Conservation (phyloP, 1,140 invertebrate genomes). For the Drosophila kurseongensis region DNA sequence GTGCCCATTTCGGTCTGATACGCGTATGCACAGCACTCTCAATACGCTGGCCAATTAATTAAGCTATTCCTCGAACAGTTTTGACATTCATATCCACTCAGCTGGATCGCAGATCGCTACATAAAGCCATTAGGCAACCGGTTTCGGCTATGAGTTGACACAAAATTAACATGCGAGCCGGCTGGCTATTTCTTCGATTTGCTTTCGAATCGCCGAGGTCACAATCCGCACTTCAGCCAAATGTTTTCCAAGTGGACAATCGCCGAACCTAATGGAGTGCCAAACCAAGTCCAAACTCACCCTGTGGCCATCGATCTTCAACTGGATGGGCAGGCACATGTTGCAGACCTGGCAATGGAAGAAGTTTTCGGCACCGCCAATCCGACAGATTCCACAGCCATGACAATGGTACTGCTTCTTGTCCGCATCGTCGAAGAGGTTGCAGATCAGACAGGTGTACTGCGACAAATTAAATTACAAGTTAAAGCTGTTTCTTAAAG, state of each 20-base stretch:
- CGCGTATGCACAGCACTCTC: conserved; percentile 15
- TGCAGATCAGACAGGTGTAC: conserved; percentile 94
- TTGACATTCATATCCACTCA: conserved; percentile 35
- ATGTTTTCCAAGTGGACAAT: conserved; percentile 5
- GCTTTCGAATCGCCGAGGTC: conserved; percentile 43
- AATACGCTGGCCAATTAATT: conserved; percentile 30
- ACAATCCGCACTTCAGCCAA: background rate
- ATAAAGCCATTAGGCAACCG: conserved; percentile 58
- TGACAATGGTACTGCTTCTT: conserved; percentile 95
- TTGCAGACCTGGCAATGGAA: conserved; percentile 95
- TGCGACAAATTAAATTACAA: conserved; percentile 79
- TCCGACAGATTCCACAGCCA: conserved; percentile 94
- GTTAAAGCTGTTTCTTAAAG: too few relatives aligned
- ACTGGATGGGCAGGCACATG: conserved; percentile 92
- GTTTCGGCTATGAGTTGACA: conserved; percentile 53
- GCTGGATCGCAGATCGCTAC: conserved; percentile 28
- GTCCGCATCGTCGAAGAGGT: conserved; percentile 95
- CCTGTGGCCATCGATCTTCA: conserved; percentile 91
- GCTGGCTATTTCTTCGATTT: conserved; percentile 33
- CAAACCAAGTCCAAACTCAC: conserved; percentile 85
- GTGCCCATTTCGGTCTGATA: conserved; percentile 19
- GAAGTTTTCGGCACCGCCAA: conserved; percentile 93
- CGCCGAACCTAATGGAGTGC: background rate
- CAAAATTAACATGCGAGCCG: conserved; percentile 33
- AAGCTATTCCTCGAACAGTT: conserved; percentile 18